Percentiles rank a stretch among this genome's conserved stretches.
Conservation (phyloP, 2,113 vertebrate species). For the Lampris incognitus region DNA sequence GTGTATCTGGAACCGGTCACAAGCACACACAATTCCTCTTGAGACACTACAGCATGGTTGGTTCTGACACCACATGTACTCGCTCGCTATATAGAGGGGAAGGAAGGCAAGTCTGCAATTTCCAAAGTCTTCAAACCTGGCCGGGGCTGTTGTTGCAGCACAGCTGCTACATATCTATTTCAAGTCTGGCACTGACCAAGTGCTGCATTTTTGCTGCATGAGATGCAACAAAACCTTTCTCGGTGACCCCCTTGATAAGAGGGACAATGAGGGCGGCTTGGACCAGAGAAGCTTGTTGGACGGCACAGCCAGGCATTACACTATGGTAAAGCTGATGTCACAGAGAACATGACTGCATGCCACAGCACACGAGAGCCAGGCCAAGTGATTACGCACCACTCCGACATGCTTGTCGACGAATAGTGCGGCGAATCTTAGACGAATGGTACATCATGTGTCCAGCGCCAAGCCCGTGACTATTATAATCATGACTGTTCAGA, state of each 20-base stretch:
- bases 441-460: not conserved
- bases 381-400: not conserved
- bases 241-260: not conserved
- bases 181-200: too few relatives aligned
- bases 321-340: not conserved
- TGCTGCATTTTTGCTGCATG: too few relatives aligned
- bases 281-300: not conserved
- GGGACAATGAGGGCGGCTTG: not conserved
- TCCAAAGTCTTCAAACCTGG: not conserved
- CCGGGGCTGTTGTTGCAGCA: not conserved
- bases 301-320: not conserved
- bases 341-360: slow-evolving; percentile 2
- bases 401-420: not conserved
- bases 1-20: not conserved
- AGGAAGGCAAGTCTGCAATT: not conserved
- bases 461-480: not conserved
- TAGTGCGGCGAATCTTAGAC: not conserved
- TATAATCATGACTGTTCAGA: not conserved
- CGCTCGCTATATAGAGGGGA: slow-evolving; percentile 24
- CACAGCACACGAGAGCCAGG: not conserved
- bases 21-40: slow-evolving; percentile 1
- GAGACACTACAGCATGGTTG: slow-evolving; percentile 20
- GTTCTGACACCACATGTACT: slow-evolving; percentile 35
- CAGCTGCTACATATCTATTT: too few relatives aligned
- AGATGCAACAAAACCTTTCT: not conserved